phyloP scores from a whole-genome alignment of 2,888 invertebrate genomes.

The Embidobia sp. region DNA sequence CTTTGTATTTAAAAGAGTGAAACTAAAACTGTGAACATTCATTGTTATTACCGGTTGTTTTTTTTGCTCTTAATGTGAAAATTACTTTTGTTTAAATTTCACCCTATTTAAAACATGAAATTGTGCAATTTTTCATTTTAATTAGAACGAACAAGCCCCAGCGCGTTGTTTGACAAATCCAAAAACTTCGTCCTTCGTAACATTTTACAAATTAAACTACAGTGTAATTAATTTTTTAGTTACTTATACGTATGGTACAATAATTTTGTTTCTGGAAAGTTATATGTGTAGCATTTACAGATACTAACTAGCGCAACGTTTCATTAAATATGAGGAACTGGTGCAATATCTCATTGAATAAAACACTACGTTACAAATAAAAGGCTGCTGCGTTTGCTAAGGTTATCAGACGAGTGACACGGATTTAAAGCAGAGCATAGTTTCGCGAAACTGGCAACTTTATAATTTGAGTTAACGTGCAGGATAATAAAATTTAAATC shows the following conservation, averaged over 20 bases:
- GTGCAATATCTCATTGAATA: constrained; percentile 44
- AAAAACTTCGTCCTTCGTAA: no score
- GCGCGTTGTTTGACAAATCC: no score
- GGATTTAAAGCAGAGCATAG: constrained; percentile 11
- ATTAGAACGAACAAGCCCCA: no score
- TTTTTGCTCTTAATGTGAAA: no score
- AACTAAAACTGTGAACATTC: no score
- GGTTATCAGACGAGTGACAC: constrained; percentile 34
- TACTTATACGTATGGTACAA: constrained; percentile 5
- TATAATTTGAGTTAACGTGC: constrained; percentile 13
- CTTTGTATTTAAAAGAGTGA: no score
- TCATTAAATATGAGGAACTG: constrained; percentile 44
- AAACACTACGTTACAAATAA: constrained; percentile 37
- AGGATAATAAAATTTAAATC: constrained; percentile 20
- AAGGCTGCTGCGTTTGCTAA: constrained; percentile 14
- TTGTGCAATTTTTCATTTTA: no score
- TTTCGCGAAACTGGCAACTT: constrained; percentile 21
- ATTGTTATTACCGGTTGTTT: no score
- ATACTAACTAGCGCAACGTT: constrained; percentile 36
- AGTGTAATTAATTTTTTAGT: constrained; percentile 14
- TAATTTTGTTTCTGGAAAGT: constrained; percentile 24
- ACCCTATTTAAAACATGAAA: no score
- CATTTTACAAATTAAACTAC: no score
- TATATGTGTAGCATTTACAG: constrained; percentile 9
- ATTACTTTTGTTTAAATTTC: no score